Evolutionary conservation across 2,113 vertebrate genomes (phyloP), one percentile per base, ranked within the genome.

Genomic region (Phaethornis superciliosus): DNA sequence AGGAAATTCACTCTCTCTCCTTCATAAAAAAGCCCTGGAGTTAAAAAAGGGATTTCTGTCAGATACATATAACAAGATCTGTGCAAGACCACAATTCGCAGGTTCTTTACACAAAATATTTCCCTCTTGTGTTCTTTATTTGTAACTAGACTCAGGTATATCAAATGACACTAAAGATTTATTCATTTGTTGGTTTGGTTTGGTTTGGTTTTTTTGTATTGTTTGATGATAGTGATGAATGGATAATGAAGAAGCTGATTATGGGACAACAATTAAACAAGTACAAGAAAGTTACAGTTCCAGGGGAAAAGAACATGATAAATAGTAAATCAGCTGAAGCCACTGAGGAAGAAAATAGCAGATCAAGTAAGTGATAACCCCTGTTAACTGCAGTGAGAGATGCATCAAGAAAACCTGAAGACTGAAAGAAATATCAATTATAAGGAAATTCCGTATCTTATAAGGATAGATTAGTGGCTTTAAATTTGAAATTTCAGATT

Each of bases 401-500:
- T 30, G 22, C 0, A 2, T 33, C 51, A 60, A n/a, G 42, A 32
- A 83, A 90, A 56, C 14, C 30, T 65, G 42, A 83, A 93, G 55
- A 90, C 33, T 28, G 72, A 69, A 90, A 79, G 51, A 78, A 86
- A 65, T 56, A 67, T 6, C 13, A 47, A 71, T 58, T 5, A 7
- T 42, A 74, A 72, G 33, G 37, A 77, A 91, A 69, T 85, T 17
- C 37, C 3, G 2, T 75, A 16, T 80, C 30, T 85, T 85, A 54
- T 15, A 10, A 51, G 49, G 37, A 35, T 70, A 47, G 32, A 81
- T 78, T 40, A 80, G 8, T 42, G 84, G 35, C 72, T 90, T 89
- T 70, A 85, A 79, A 63, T 93, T 24, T 90, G 33, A 94, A 93
- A 81, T 75, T 82, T 93, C 82, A 37, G 33, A 79, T 84, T 90